phyloP scores from a whole-genome alignment of 2,888 invertebrate genomes.

The Acanthosepion pharaonis region DNA sequence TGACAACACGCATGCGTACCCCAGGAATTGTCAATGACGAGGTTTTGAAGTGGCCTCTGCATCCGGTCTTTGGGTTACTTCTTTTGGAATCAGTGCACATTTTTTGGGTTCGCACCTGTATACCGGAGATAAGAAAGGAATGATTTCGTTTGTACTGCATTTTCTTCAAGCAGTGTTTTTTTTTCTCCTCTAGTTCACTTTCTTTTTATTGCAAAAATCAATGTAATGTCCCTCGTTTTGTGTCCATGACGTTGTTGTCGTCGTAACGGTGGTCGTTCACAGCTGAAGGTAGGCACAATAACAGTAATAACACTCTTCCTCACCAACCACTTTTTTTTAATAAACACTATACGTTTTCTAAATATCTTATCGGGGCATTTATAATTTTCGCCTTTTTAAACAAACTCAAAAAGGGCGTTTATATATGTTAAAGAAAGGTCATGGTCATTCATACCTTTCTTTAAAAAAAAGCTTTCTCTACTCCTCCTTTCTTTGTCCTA shows the following conservation, averaged over 20 bases:
- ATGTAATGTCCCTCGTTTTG: background rate
- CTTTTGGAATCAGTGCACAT: background rate
- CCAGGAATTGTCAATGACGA: conserved; percentile 37
- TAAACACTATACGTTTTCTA: background rate
- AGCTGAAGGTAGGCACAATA: background rate
- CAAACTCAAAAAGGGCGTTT: background rate
- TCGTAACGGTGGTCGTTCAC: background rate
- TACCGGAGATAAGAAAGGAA: background rate
- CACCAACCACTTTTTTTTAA: background rate
- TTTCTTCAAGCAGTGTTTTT: background rate
- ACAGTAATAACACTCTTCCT: background rate
- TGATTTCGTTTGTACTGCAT: background rate
- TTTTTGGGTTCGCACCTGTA: background rate
- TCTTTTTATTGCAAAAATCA: background rate
- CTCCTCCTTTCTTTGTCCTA: background rate
- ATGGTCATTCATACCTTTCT: background rate
- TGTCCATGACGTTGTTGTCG: background rate
- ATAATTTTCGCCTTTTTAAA: background rate
- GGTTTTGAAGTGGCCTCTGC: conserved; percentile 1
- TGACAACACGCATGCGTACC: conserved; percentile 47
- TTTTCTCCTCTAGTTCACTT: background rate
- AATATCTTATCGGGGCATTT: background rate
- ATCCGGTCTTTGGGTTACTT: conserved; percentile 33
- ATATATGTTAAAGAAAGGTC: background rate
- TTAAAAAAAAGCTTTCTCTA: background rate